Percentiles rank a stretch among this genome's conserved stretches.
Evolutionary conservation across 2,797 vertebrate species (phyloP).

Genomic region (Gallinago nigripennis): DNA sequence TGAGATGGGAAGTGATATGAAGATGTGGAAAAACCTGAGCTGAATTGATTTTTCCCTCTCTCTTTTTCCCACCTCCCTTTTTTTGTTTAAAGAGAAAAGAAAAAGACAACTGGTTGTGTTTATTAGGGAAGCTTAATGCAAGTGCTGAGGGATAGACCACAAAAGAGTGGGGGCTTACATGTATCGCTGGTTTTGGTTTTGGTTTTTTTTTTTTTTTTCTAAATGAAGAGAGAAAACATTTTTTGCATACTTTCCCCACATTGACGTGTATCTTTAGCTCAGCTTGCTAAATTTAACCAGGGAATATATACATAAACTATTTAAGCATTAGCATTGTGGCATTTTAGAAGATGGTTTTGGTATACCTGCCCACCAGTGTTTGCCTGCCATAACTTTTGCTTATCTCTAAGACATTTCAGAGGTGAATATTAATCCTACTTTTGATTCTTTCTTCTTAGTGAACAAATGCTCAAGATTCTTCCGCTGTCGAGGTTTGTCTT

Average conservation of each 20-base stretch:
- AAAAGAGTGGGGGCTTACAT: neutral
- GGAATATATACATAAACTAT: neutral
- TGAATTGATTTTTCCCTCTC: constrained; percentile 60
- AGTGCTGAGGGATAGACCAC: neutral
- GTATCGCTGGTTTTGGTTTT: neutral
- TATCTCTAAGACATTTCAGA: neutral
- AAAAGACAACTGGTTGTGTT: constrained; percentile 57
- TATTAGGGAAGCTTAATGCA: constrained; percentile 58
- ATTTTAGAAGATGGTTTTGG: neutral
- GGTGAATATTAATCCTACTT: neutral
- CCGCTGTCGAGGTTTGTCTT: neutral
- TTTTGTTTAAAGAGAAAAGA: neutral
- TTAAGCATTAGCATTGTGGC: neutral
- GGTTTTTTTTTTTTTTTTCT: neutral
- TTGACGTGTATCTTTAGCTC: neutral
- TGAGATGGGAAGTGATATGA: constrained; percentile 75
- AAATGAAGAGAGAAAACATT: neutral
- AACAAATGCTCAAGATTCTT: neutral
- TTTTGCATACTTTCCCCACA: neutral
- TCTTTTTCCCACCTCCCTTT: neutral
- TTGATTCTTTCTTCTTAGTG: neutral
- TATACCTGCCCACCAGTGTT: neutral
- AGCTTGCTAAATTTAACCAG: neutral
- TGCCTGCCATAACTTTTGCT: neutral
- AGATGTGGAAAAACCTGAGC: constrained; percentile 72